Conservation (phyloP, 2,797 vertebrate species). For the Danio tinwini region DNA sequence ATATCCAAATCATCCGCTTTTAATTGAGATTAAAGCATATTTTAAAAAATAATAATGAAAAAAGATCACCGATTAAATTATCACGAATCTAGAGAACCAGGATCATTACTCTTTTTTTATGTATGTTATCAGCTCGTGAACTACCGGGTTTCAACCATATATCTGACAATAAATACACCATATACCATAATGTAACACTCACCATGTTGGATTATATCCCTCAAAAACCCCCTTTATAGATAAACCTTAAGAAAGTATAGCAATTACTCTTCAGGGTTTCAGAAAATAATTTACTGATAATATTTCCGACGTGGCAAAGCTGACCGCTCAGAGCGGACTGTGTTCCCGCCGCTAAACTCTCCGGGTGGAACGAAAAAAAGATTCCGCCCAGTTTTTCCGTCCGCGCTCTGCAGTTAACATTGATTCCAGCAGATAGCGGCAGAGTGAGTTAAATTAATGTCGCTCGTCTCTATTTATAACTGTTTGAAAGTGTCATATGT, state of each 20-base stretch:
- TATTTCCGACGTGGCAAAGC: conserved; percentile 79
- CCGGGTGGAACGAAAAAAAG: conserved; percentile 26
- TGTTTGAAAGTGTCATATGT: conserved; percentile 71
- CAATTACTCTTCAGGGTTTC: background rate
- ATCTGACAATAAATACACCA: background rate
- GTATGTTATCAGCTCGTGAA: background rate
- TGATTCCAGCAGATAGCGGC: conserved; percentile 59
- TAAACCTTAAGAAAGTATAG: background rate
- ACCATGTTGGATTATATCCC: conserved; percentile 47
- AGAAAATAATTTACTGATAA: background rate
- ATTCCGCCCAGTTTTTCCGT: conserved; percentile 31
- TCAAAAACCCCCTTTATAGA: background rate
- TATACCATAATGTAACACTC: background rate
- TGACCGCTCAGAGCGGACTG: conserved; percentile 34
- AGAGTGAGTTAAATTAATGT: conserved; percentile 23
- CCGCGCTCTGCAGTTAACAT: conserved; percentile 11
- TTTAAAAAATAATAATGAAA: too few relatives aligned
- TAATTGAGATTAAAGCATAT: too few relatives aligned
- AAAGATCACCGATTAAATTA: too few relatives aligned
- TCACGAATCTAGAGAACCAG: too few relatives aligned
- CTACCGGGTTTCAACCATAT: conserved; percentile 9
- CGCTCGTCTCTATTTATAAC: conserved; percentile 76
- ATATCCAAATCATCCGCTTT: too few relatives aligned
- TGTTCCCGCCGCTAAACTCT: conserved; percentile 41
- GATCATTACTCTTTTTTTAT: too few relatives aligned